Evolutionary conservation across 2,888 invertebrate genomes (phyloP).

Genomic region (Pseudanteris insignis): DNA sequence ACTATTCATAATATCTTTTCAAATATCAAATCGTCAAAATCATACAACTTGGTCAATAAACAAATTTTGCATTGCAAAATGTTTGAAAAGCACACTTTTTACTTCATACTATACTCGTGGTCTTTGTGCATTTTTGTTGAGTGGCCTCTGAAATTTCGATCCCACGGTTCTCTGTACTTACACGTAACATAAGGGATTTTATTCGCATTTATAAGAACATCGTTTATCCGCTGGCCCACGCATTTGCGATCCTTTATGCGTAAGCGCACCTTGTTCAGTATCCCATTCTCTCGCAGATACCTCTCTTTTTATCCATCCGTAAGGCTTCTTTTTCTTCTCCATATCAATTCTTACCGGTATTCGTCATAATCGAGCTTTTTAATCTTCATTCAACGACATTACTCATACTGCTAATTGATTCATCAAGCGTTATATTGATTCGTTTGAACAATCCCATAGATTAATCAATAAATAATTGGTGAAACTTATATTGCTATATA

Average conservation of each 20-base stretch:
- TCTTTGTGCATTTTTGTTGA: slow-evolving; percentile 31
- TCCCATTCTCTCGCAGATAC: neutral
- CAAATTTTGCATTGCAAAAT: too few species aligned
- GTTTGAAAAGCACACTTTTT: slow-evolving; percentile 19
- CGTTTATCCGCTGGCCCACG: slow-evolving; percentile 33
- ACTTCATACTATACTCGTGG: slow-evolving; percentile 20
- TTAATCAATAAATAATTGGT: too few species aligned
- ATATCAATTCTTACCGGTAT: slow-evolving; percentile 20
- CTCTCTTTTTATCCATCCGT: slow-evolving; percentile 18
- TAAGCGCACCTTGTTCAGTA: slow-evolving; percentile 18
- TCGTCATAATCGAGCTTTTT: slow-evolving; percentile 26
- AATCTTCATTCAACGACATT: slow-evolving; percentile 17
- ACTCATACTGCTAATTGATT: slow-evolving; percentile 6
- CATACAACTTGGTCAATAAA: too few species aligned
- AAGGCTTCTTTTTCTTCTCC: slow-evolving; percentile 3
- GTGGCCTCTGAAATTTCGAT: slow-evolving; percentile 29
- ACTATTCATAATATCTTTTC: too few species aligned
- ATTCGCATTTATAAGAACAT: slow-evolving; percentile 37
- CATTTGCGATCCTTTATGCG: slow-evolving; percentile 38
- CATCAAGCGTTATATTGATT: too few species aligned
- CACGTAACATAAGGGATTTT: slow-evolving; percentile 38
- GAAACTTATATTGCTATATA: too few species aligned
- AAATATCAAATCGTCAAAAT: too few species aligned
- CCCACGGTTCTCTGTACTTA: slow-evolving; percentile 42
- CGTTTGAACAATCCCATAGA: too few species aligned